These are phyloP conservation scores for Emydoidea blandingii DNA, from an alignment of 2,797 vertebrate species.

Conservation along the genomic window DNA sequence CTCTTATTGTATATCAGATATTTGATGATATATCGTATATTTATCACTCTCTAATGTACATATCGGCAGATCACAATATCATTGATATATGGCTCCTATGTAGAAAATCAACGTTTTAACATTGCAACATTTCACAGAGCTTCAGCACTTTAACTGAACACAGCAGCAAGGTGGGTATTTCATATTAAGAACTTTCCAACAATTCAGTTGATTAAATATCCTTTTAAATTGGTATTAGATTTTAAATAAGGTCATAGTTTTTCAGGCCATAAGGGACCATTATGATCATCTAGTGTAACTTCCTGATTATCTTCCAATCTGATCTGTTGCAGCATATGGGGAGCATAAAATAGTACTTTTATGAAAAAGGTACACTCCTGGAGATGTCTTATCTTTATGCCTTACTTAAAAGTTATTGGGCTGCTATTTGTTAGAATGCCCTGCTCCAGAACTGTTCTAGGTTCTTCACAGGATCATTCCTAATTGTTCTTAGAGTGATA, in stretches of 20 bases:
- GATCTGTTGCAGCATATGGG: background rate
- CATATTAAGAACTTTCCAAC: background rate
- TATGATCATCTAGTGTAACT: background rate
- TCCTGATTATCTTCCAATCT: background rate
- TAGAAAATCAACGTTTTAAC: background rate
- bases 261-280: background rate
- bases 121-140: background rate
- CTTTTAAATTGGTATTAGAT: background rate
- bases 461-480: background rate
- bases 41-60: accelerated
- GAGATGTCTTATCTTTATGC: background rate
- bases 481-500: background rate
- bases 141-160: background rate
- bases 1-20: background rate
- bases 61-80: no score
- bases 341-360: background rate
- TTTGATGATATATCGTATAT: background rate
- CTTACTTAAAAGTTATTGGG: background rate
- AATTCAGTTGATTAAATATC: background rate
- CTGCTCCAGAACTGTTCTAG: background rate
- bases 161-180: background rate
- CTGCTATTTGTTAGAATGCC: background rate
- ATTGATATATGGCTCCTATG: background rate
- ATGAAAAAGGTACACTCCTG: background rate
- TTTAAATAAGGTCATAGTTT: background rate